Evolutionary conservation across 2,888 invertebrate genomes (phyloP), one percentile per base, ranked within the genome.

Genomic region (Macrophya alboannulata): DNA sequence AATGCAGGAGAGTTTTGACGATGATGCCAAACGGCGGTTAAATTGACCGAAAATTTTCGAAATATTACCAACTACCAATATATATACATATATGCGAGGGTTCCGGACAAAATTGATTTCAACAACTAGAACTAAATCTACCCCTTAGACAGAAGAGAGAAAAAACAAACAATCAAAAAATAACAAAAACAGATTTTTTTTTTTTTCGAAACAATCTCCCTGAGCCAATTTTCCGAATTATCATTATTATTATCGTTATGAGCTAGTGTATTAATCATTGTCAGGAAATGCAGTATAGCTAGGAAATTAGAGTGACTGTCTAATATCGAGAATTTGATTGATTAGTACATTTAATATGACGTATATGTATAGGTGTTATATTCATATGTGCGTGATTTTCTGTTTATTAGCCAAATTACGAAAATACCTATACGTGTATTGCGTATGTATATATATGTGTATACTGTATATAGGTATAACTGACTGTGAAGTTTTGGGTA

Each of bases 1-100:
- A 31, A 31, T 31, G 31, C 25, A 37, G 15, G 17, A 77, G 77
- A 55, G 31, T 55, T 77, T 77, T 77, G 77, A 77, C 77, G 77
- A 48, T 77, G 55, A 77, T 77, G 21, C 51, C 31, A 77, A 77
- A 15, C 5, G 77, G 77, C 77, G 77, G 77, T 48, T 77, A 77
- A 77, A 77, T 77, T 77, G 77, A 48, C 77, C 77, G 77, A 77
- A 8, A 25, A 48, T 17, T 77, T 77, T 77, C 37, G 10, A 45
- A 74, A 74, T 45, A 74, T 68, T 68, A 68, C 68, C 68, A 31
- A 68, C 68, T 68, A 37, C 68, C 5, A 37, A 21, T 68, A 68
- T 55, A 48, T 55, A 55, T 55, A 68, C 25, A 25, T 6, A 15
- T 12, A 10, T 3, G 12, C 10, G 62, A 0, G 12, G 2, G 12